Conservation (phyloP, 2,113 vertebrate species). For the Apteryx owenii region DNA sequence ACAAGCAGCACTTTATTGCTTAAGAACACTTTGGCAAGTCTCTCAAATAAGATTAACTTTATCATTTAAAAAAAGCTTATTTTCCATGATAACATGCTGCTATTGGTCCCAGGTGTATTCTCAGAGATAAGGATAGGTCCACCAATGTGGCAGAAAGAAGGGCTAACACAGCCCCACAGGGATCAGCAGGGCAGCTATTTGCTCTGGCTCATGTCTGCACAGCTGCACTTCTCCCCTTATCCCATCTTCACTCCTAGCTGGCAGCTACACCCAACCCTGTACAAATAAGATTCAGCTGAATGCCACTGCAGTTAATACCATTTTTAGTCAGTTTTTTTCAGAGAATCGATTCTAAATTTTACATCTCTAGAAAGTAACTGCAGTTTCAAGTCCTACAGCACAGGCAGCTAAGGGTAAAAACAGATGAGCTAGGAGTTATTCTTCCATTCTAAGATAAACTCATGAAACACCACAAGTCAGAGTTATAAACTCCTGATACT, state of each 20-base stretch:
- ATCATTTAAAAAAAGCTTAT: background rate
- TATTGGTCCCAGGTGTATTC: fast-evolving
- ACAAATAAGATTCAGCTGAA: background rate
- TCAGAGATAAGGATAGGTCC: background rate
- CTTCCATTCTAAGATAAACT: conserved; percentile 1
- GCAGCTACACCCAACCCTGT: background rate
- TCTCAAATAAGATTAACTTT: background rate
- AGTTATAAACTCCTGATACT: background rate
- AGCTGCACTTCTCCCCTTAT: background rate
- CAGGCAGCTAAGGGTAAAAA: background rate
- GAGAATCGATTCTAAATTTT: background rate
- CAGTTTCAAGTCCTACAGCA: background rate
- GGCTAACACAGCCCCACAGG: fast-evolving
- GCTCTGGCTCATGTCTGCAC: background rate
- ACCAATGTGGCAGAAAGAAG: fast-evolving
- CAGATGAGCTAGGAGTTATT: background rate
- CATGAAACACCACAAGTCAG: background rate
- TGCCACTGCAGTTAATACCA: background rate
- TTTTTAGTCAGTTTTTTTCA: background rate
- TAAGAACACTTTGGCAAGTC: background rate
- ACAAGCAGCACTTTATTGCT: background rate
- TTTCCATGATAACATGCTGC: background rate
- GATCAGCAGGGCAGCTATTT: background rate
- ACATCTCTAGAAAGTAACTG: background rate
- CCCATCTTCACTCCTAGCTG: background rate